Evolutionary conservation across 2,797 vertebrate species (phyloP).

Genomic region (Sebastolobus alascanus): DNA sequence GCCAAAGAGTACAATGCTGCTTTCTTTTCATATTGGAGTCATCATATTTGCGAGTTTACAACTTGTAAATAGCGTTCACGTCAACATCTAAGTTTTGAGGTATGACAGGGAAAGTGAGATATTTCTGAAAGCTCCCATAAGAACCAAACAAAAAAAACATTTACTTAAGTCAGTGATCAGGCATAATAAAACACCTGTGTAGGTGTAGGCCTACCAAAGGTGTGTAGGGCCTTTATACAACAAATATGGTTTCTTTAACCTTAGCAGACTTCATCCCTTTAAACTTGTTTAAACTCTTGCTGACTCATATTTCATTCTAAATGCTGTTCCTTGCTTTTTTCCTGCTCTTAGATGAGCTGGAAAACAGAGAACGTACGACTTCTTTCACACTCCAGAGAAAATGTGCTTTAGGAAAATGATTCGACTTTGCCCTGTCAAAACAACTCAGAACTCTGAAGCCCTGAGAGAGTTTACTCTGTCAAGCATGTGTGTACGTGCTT

Average conservation of each 20-base stretch:
- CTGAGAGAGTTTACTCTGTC: constrained; percentile 29
- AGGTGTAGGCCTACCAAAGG: not conserved
- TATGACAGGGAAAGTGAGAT: too few relatives aligned
- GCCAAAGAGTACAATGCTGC: not conserved
- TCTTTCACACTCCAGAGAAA: constrained; percentile 1
- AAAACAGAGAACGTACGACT: not conserved
- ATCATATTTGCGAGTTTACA: not conserved
- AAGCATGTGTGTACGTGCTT: constrained; percentile 1
- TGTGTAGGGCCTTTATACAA: not conserved
- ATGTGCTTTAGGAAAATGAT: not conserved
- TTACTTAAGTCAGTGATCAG: too few relatives aligned
- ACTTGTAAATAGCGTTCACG: too few relatives aligned
- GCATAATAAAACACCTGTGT: not conserved
- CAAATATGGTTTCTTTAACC: not conserved
- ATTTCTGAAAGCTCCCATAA: too few relatives aligned
- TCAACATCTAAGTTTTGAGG: too few relatives aligned
- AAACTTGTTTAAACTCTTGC: not conserved
- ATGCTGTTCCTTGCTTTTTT: not conserved
- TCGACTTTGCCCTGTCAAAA: not conserved
- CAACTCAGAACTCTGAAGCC: not conserved
- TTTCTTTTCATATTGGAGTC: not conserved
- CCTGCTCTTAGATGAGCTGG: not conserved
- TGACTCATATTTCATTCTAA: not conserved
- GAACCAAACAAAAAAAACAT: not conserved
- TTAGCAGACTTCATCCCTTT: not conserved